Evolutionary conservation across 2,888 invertebrate genomes (phyloP).

Genomic region (Neelides folsomi): DNA sequence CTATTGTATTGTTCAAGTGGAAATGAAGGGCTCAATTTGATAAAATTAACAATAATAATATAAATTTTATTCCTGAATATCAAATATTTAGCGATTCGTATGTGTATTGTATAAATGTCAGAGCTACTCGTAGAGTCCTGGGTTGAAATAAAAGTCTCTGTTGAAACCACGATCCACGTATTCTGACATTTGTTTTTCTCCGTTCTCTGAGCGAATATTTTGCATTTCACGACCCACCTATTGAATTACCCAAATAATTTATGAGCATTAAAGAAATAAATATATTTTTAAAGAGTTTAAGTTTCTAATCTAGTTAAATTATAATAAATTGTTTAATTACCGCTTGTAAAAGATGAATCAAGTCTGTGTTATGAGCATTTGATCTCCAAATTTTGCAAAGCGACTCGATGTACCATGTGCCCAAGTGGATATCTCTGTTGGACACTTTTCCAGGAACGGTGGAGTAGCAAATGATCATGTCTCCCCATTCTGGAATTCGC

Average conservation of each 20-base stretch:
- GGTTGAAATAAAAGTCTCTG: slow-evolving; percentile 27
- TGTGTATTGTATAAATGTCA: no score
- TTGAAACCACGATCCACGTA: slow-evolving; percentile 22
- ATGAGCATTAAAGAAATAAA: background rate
- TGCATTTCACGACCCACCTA: slow-evolving; percentile 22
- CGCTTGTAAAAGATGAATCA: slow-evolving; percentile 13
- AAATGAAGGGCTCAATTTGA: no score
- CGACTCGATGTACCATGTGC: slow-evolving; percentile 21
- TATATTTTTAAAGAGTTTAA: no score
- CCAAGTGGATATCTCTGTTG: slow-evolving; percentile 22
- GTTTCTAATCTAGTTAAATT: no score
- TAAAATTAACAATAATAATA: no score
- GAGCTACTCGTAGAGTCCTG: slow-evolving; percentile 8
- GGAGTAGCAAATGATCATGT: slow-evolving; percentile 25
- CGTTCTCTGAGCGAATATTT: slow-evolving; percentile 15
- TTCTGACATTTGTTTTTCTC: slow-evolving; percentile 25
- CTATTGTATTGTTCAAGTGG: no score
- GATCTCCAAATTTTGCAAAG: slow-evolving; percentile 21
- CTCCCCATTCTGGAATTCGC: slow-evolving; percentile 15
- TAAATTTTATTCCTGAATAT: no score
- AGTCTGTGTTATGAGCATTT: slow-evolving; percentile 19
- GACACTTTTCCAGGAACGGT: slow-evolving; percentile 28
- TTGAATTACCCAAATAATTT: background rate
- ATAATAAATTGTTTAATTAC: no score
- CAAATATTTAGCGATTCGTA: no score